Base-by-base conservation (phyloP, 2,888 invertebrate species). In the Caenorhabditis sulstoni region DNA sequence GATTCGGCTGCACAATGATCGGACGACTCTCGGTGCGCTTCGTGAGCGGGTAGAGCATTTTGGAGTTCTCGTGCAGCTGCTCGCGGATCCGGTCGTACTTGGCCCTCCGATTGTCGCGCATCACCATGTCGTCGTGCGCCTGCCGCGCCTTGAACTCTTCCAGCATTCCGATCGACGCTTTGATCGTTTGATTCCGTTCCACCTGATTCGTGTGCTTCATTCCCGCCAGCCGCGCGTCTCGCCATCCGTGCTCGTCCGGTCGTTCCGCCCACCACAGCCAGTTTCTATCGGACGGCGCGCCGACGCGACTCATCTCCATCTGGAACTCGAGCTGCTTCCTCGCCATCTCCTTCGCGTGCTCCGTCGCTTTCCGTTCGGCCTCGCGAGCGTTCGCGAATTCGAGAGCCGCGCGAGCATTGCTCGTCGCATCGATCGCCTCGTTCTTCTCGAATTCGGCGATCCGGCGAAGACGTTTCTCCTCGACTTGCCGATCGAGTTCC, bases 211-310 rank as follows among this genome's bases (percentile, higher is more conserved):
- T 81, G 55, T 81, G 79, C 53, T 68, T 75, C 65, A 79, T 47
- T 53, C 71, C 64, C 4, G 50, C 52, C 41, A 85, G 45, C 39
- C 83, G 59, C 1, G 85, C 83, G 53, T 83, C 82, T 49, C 85
- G 78, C 85, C 85, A 85, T 35, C 85, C 85, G 37, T 85, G 85
- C 45, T 85, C 85, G 74, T 85, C 85, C 8, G 85, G 85, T 59
- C 85, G 53, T 52, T 82, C 81, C 5, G 81, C 80, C 85, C 85
- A 85, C 85, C 85, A 83, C 16, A 81, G 39, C 80, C 79, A 84
- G n/a, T 74, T 71, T 47, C 66, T 78, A 58, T 83, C 80, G 1
- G 57, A 41, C 16, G 77, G 78, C 18, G 79, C 77, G 0, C 70
- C 79, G 23, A 75, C 65, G 45, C 77, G 22, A 16, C 55, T 62